Evolutionary conservation across 2,797 vertebrate species (phyloP), one percentile per base, ranked within the genome.

Genomic region (Ptychadena robeensis): DNA sequence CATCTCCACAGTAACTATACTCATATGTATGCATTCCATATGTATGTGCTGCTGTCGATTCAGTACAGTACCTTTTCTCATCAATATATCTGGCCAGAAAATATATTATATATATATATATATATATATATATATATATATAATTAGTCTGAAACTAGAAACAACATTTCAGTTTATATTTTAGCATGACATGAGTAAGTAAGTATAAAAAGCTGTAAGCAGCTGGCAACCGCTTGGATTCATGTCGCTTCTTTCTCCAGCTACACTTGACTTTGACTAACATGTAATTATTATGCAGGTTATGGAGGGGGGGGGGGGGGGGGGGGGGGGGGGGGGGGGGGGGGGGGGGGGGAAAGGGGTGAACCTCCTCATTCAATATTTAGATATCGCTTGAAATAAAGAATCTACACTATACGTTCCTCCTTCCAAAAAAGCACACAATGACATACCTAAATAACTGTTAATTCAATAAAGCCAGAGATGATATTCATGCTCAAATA

Each of bases 401-500:
- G 35, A 31, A 15, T 9, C n/a, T 11, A 48, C 25, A 9, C n/a
- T n/a, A n/a, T n/a, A n/a, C n/a, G 12, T 7, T 27, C 5, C 18
- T 27, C n/a, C n/a, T 27, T 22, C 34, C 40, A 25, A 37, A 37
- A 25, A 61, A 61, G n/a, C 59, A 61, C 25, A 15, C 35, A 53
- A n/a, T 53, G 31, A 22, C 63, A 82, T 74, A 68, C 28, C 31
- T 67, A 73, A 74, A 86, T 86, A 87, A 88, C 88, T 82, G 87
- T 71, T 71, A 70, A 87, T 88, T 78, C 81, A 82, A 87, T 86
- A 70, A 87, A 89, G 88, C 87, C 88, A 88, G 86, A 85, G 87
- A 87, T 83, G 84, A 85, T 86, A 82, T 65, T 88, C 90, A 88
- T 87, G 89, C 89, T 89, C 90, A 91, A 91, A 92, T 90, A 87